A percentile compares a stretch with the other conserved stretches of the same genome.
phyloP scores from a whole-genome alignment of 1,140 invertebrate species.

The Drosophila yakuba region DNA sequence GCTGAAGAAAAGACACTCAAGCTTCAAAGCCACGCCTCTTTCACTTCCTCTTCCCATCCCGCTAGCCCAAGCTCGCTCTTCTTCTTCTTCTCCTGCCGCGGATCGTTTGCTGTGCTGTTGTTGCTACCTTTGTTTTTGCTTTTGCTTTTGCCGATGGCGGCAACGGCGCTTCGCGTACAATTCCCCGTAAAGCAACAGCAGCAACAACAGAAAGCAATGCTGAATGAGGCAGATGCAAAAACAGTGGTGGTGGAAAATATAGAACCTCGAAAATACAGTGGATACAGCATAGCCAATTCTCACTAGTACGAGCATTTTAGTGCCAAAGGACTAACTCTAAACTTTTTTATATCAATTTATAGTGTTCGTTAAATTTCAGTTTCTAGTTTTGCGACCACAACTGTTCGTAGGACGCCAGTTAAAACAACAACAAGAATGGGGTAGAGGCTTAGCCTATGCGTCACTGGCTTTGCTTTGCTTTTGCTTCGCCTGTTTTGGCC shows the following conservation, averaged over 20 bases:
- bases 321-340: too few relatives aligned
- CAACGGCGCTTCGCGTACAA: conserved; percentile 80
- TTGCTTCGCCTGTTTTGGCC: conserved; percentile 8
- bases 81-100: conserved; percentile 15
- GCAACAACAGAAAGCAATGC: conserved; percentile 33
- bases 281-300: not conserved
- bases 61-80: not conserved
- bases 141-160: conserved; percentile 65
- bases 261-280: not conserved
- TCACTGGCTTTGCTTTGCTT: conserved; percentile 43
- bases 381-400: not conserved
- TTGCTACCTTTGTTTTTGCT: conserved; percentile 52
- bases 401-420: conserved; percentile 5
- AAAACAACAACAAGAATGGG: conserved; percentile 8
- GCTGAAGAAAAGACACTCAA: not conserved
- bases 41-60: conserved; percentile 4
- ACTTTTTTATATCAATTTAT: too few relatives aligned
- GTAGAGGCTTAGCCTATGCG: conserved; percentile 50
- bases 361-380: not conserved
- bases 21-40: conserved; percentile 39
- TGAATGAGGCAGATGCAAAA: conserved; percentile 59
- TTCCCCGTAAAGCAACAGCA: conserved; percentile 26
- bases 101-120: conserved; percentile 19
- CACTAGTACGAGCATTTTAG: too few relatives aligned
- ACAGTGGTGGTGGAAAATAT: conserved; percentile 6